Percentiles rank a stretch among this genome's conserved stretches.
Evolutionary conservation across 2,113 vertebrate species (phyloP).

Genomic region (Gavialis gangeticus): DNA sequence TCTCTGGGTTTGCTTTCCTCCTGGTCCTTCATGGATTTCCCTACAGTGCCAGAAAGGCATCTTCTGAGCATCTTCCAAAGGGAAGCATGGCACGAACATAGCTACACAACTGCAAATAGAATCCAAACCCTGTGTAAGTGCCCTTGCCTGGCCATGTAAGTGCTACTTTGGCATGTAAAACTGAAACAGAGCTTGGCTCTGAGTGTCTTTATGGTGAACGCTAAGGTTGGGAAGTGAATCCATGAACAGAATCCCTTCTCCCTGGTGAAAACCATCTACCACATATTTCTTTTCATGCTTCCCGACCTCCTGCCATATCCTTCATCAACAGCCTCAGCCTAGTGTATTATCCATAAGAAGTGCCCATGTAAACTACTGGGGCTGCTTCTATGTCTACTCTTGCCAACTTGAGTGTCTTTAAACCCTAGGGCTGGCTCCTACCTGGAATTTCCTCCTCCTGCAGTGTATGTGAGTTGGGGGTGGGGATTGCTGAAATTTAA

Average conservation of each 20-base stretch:
- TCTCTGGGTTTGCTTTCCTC: too few species aligned
- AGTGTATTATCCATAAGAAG: background rate
- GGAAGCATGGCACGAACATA: too few species aligned
- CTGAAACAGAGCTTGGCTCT: too few species aligned
- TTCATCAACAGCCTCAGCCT: background rate
- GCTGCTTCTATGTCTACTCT: background rate
- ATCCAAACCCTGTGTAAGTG: too few species aligned
- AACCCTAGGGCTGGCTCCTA: accelerated
- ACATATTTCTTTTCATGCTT: background rate
- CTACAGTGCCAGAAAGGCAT: too few species aligned
- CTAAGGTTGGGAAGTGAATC: background rate
- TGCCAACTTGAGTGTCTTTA: background rate
- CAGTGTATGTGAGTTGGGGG: background rate
- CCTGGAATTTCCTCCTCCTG: background rate
- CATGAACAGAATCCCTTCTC: background rate
- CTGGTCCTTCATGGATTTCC: too few species aligned
- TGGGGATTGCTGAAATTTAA: background rate
- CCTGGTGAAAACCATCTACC: background rate
- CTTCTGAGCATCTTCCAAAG: too few species aligned
- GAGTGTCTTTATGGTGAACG: background rate
- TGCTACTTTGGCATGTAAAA: too few species aligned
- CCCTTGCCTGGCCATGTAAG: too few species aligned
- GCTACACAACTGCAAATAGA: too few species aligned
- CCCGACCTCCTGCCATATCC: background rate
- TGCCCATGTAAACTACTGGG: background rate